Conservation (phyloP, 2,113 vertebrate species). For the Dromas ardeola region DNA sequence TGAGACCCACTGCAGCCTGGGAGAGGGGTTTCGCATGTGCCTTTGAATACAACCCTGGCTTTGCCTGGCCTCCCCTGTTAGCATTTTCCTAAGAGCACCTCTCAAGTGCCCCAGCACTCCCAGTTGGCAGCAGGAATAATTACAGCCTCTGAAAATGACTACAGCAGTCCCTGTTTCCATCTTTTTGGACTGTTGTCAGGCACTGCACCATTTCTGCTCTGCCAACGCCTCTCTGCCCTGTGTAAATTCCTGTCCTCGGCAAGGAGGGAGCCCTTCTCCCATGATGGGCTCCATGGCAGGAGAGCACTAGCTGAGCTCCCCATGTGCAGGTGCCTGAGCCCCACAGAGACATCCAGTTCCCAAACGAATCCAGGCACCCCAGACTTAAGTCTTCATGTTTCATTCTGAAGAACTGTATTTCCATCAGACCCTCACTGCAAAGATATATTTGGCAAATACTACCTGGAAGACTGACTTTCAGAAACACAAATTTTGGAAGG, state of each 20-base stretch:
- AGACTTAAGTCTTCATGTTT: background rate
- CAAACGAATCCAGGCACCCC: background rate
- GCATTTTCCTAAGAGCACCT: background rate
- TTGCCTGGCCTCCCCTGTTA: background rate
- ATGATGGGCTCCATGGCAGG: background rate
- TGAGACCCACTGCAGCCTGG: background rate
- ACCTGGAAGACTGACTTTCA: background rate
- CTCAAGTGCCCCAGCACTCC: background rate
- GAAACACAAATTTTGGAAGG: background rate
- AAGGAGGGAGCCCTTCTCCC: background rate
- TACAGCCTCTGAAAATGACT: background rate
- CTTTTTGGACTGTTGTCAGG: background rate
- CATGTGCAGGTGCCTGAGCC: rapidly evolving
- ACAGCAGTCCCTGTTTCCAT: background rate
- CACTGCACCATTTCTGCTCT: rapidly evolving
- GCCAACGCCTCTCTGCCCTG: background rate
- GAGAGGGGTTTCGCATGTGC: background rate
- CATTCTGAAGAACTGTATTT: background rate
- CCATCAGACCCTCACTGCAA: background rate
- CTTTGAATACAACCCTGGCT: background rate
- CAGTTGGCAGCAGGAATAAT: background rate
- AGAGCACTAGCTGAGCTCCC: background rate
- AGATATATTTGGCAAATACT: background rate
- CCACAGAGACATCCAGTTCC: background rate
- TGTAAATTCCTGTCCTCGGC: background rate